Evolutionary conservation across 2,113 vertebrate species (phyloP), one percentile per base, ranked within the genome.

Genomic region (Trichechus manatus): DNA sequence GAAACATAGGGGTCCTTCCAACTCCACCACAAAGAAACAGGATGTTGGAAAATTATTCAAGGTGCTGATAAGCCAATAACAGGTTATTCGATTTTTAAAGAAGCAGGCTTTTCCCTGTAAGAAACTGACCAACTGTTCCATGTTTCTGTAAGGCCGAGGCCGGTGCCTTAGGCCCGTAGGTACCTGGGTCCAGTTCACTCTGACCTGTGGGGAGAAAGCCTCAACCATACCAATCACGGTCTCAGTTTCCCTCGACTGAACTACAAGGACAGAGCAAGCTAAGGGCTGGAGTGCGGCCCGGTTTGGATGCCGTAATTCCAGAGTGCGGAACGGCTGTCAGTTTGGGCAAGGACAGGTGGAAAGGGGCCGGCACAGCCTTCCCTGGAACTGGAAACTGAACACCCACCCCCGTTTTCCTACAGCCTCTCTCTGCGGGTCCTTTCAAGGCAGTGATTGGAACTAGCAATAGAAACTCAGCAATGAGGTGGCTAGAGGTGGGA

Each of bases 51-150:
- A 87, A 94, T 82, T 61, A 93, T 47, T 75, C 64, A 85, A 85
- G 77, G 75, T 75, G n/a, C 47, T 95, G 87, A 80, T 42, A 91
- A 85, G 33, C 27, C 17, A 77, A 56, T 75, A 64, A 74, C 23
- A 91, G 39, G 36, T 59, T 89, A 93, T 53, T 74, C 42, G 31
- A 91, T 92, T 93, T 75, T 78, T 93, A 94, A 97, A 90, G 78
- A 78, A 90, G 42, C 66, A 87, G 93, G n/a, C 5, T 79, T 95
- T 90, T 88, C 36, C 44, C 74, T 88, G 25, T 29, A 47, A 68
- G 77, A 70, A 61, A 70, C 8, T 22, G 72, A 77, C 63, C 53
- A 53, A 82, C 39, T 72, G 42, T 33, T 89, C 29, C 56, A 50
- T 17, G 36, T 93, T 70, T 96, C 59, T 82, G 3, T 89, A 47